A percentile compares a stretch with the other conserved stretches of the same genome.
These are phyloP conservation scores for Cariama cristata DNA, from an alignment of 2,113 vertebrate genomes.

Conservation along the genomic window DNA sequence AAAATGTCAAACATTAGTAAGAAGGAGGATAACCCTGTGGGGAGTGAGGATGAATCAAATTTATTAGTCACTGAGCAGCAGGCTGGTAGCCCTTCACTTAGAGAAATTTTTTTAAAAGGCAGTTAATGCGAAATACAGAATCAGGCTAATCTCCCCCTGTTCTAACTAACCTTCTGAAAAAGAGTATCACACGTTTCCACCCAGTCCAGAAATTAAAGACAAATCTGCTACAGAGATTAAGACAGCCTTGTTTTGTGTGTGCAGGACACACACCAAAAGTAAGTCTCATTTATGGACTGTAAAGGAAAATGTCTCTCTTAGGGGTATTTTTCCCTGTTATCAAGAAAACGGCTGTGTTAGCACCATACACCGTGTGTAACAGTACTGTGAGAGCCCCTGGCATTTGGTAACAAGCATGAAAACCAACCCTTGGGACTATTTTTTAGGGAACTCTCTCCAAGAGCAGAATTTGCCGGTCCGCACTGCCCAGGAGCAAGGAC, in stretches of 20 bases:
- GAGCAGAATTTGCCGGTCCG: neutral
- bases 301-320: neutral
- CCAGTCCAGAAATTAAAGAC: conserved; percentile 28
- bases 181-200: neutral
- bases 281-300: neutral
- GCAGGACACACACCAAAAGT: neutral
- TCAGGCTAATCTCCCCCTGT: neutral
- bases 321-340: neutral
- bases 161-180: conserved; percentile 17
- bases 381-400: neutral
- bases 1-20: conserved; percentile 79
- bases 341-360: neutral
- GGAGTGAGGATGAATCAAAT: conserved; percentile 69
- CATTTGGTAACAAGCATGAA: neutral
- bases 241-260: neutral
- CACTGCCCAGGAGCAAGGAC: neutral
- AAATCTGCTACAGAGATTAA: conserved; percentile 22
- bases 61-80: conserved; percentile 76
- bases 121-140: conserved; percentile 10
- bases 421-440: neutral
- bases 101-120: conserved; percentile 55
- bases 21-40: conserved; percentile 67
- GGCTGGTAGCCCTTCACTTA: conserved; percentile 61
- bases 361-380: neutral
- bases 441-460: neutral